These are phyloP conservation scores for Ganaspis sp. DNA, from an alignment of 1,140 invertebrate genomes.

Conservation along the genomic window DNA sequence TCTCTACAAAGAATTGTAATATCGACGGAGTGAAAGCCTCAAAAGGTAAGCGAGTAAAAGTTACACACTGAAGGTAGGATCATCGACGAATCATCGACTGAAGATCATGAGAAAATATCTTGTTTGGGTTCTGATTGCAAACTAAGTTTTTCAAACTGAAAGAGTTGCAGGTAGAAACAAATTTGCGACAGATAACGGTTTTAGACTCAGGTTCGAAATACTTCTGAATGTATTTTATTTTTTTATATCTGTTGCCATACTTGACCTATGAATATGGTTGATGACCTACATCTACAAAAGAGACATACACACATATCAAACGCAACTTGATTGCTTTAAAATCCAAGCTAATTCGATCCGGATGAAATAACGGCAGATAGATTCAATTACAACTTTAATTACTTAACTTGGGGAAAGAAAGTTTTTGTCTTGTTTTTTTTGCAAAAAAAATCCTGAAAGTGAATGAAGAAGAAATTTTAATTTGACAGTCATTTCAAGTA, in stretches of 20 bases:
- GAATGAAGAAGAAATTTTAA: neutral
- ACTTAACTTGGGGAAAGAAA: conserved; percentile 14
- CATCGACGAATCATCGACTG: neutral
- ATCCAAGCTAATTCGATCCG: conserved; percentile 53
- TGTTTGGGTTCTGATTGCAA: neutral
- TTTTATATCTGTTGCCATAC: neutral
- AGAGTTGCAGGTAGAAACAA: neutral
- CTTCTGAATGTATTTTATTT: neutral
- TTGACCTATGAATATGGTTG: conserved; percentile 34
- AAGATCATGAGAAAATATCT: neutral
- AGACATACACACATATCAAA: conserved; percentile 51
- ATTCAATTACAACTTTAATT: conserved; percentile 49
- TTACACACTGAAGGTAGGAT: neutral
- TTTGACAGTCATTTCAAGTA: too few species aligned
- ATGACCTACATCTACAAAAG: conserved; percentile 45
- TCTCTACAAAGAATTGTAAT: neutral
- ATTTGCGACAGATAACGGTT: neutral
- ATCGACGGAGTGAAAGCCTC: conserved; percentile 9
- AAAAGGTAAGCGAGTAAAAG: neutral
- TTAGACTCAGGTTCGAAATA: neutral
- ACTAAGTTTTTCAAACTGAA: neutral
- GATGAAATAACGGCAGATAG: conserved; percentile 62
- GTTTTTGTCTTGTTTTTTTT: neutral
- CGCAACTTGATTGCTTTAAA: conserved; percentile 56
- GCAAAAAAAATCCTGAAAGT: conserved; percentile 26